Base-by-base conservation (phyloP, 2,113 vertebrate genomes). In the Podilymbus podiceps region DNA sequence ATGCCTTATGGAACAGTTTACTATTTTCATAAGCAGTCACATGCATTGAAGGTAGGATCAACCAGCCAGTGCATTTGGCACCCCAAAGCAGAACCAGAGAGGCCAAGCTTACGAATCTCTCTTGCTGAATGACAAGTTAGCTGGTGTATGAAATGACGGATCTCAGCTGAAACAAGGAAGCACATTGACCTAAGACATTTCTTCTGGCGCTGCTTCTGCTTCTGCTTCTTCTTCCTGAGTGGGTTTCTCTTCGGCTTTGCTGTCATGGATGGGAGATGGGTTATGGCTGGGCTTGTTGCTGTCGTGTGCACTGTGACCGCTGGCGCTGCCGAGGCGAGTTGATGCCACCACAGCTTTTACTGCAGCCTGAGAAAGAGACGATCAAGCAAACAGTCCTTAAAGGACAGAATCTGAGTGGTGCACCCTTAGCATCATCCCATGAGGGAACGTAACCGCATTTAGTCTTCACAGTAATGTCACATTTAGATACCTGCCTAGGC, bases 311-410 rank as follows among this genome's bases (percentile, higher is more conserved):
- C 98, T 90, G 40, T 99, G 98, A 83, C 98, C 78, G 40, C 98
- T 92, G 69, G 98, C 98, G 0, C 98, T 99, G 72, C 98, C 99
- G 5, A 99, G 94, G 17, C 98, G 98, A 5, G 98, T 98, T 19
- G 98, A 99, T 30, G 99, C 99, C 93, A 99, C 99, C 76, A 99
- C 98, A 8, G 98, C 99, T 97, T 99, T 99, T 73, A 99, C 98
- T 5, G 98, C 98, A 33, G 98, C 99, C 99, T 99, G 95, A 68
- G 68, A 72, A 63, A 95, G 71, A 92, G 58, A 92, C n/a, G 30
- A 96, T 24, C 77, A 89, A 87, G 72, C 24, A 92, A 91, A 56
- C 8, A 62, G 38, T 71, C 38, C 63, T 86, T 93, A 88, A 77
- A 42, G 33, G 38, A 24, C 73, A 67, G 0, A 1, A 8, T 30